Conservation (phyloP, 64 coral and sea anemone genomes). For the Catalaphyllia jardinei region DNA sequence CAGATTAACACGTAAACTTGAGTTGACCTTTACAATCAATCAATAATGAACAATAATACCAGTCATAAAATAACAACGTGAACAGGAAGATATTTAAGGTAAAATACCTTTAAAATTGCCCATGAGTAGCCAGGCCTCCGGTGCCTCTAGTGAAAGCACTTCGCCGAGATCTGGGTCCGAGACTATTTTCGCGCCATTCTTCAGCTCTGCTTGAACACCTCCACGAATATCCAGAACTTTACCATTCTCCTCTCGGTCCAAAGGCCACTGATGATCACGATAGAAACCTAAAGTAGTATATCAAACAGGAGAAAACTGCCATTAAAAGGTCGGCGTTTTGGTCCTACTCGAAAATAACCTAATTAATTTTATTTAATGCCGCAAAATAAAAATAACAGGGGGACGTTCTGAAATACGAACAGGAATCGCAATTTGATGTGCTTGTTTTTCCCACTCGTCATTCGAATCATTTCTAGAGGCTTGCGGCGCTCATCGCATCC, state of each 20-base stretch:
- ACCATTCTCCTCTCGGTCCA: slow-evolving; percentile 41
- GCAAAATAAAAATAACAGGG: too few species aligned
- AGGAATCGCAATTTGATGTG: too few species aligned
- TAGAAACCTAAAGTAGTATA: slow-evolving; percentile 62
- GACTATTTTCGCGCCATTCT: slow-evolving; percentile 49
- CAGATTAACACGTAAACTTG: too few species aligned
- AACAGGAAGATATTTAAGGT: neutral
- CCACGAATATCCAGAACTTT: slow-evolving; percentile 22
- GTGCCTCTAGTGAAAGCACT: slow-evolving; percentile 64
- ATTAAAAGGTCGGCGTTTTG: too few species aligned
- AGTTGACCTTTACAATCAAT: too few species aligned
- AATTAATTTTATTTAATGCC: too few species aligned
- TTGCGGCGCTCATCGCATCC: too few species aligned
- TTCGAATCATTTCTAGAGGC: too few species aligned
- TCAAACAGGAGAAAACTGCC: too few species aligned
- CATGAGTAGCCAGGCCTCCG: slow-evolving; percentile 70
- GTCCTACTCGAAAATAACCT: too few species aligned
- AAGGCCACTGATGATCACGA: slow-evolving; percentile 74
- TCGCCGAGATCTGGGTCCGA: slow-evolving; percentile 61
- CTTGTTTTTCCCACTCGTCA: too few species aligned
- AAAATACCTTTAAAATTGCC: slow-evolving; percentile 82
- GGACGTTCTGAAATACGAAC: too few species aligned
- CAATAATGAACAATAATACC: neutral
- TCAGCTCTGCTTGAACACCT: slow-evolving; percentile 30
- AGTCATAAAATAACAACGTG: neutral